Evolutionary conservation across 2,113 vertebrate genomes (phyloP).

Genomic region (Hippolais icterina): DNA sequence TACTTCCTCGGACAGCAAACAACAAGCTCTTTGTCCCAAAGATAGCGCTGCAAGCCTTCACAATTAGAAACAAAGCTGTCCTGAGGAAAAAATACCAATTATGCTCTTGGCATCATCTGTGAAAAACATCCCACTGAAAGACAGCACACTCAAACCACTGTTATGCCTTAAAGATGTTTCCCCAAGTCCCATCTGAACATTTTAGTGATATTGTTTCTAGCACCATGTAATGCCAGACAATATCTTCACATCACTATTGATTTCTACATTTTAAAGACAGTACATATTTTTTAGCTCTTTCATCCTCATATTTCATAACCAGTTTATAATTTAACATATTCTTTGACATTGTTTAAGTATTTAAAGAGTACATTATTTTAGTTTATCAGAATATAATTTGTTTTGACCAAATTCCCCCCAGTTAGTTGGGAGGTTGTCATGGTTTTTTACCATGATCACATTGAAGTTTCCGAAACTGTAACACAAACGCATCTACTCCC

Average conservation of each 20-base stretch:
- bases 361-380: not conserved
- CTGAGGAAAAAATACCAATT: not conserved
- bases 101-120: not conserved
- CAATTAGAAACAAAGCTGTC: not conserved
- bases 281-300: not conserved
- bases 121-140: not conserved
- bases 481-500: not conserved
- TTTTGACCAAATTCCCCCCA: not conserved
- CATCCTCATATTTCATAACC: not conserved
- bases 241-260: not conserved
- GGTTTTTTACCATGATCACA: not conserved
- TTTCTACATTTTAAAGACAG: not conserved
- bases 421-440: not conserved
- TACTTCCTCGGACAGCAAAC: not conserved
- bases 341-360: not conserved
- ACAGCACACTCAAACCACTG: not conserved
- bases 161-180: not conserved
- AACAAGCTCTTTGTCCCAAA: not conserved
- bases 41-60: accelerated
- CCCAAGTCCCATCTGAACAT: not conserved
- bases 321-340: not conserved
- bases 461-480: accelerated
- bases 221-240: not conserved
- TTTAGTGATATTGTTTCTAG: not conserved
- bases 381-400: not conserved